Conservation (phyloP, 2,113 vertebrate species). For the Centropus unirufus region DNA sequence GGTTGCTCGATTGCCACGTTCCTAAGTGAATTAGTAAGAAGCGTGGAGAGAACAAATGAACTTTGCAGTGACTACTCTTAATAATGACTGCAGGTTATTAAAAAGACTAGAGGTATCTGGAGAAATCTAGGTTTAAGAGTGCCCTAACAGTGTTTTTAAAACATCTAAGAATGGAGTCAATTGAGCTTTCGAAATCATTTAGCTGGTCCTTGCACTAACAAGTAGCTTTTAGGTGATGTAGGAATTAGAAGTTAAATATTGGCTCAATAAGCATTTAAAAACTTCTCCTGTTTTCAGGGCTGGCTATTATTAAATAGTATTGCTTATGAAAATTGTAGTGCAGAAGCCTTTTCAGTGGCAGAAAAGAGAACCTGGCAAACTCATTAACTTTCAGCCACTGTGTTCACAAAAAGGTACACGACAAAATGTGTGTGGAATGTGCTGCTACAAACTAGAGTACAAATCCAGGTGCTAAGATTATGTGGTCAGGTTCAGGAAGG, state of each 20-base stretch:
- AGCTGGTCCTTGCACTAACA: not conserved
- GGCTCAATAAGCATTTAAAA: conserved; percentile 2
- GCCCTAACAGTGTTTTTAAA: conserved; percentile 25
- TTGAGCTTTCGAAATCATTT: conserved; percentile 45
- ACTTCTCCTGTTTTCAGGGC: not conserved
- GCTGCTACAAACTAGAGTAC: not conserved
- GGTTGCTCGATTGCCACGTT: not conserved
- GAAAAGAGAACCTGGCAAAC: not conserved
- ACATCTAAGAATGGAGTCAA: not conserved
- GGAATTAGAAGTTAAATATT: conserved; percentile 35
- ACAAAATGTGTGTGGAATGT: not conserved
- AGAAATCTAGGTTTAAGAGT: conserved; percentile 24
- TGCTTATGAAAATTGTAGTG: conserved; percentile 4
- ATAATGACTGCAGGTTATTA: conserved; percentile 46
- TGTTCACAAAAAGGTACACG: not conserved
- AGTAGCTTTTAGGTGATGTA: conserved; percentile 10
- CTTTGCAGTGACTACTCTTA: conserved; percentile 20
- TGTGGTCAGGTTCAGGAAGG: not conserved
- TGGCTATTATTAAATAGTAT: not conserved
- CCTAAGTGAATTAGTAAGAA: conserved; percentile 48
- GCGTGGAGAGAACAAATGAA: conserved; percentile 37
- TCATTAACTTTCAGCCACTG: not conserved
- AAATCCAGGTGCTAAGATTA: not conserved
- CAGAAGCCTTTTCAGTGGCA: not conserved
- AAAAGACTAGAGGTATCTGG: conserved; percentile 6